Evolutionary conservation across 2,888 invertebrate species (phyloP), one percentile per base, ranked within the genome.

Genomic region (Ophion ellenae): DNA sequence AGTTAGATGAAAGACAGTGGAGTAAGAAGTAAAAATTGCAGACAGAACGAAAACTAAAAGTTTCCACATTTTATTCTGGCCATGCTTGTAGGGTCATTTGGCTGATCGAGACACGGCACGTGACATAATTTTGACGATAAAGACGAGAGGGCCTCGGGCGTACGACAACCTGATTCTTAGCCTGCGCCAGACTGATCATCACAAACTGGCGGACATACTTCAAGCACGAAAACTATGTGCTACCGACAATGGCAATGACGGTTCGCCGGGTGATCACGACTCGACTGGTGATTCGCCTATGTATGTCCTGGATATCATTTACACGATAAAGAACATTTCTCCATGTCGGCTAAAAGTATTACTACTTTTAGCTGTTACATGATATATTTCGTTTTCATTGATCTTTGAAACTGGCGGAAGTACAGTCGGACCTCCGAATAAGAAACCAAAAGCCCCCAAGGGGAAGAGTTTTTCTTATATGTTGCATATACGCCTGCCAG

Each of bases 141-240:
- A 91, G 85, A 93, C 92, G 2, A 89, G 94, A 81, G 94, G 94
- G 5, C 94, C 94, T 1, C 24, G 87, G 20, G 94, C 94, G 3
- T 94, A 91, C 79, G 28, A 86, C n/a, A 91, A 90, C 83, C 88
- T 94, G 10, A 47, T 92, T 10, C 2, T 63, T 17, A 91, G 93
- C 76, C 84, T 94, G 69, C 89, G 82, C 20, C 87, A 92, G 79
- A 91, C 91, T 2, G 87, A 86, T 45, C 92, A 94, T 28, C 86
- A 88, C 3, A 61, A 86, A 63, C 53, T 92, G 47, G 92, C 90
- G 0, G 86, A 89, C 61, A 83, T 89, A n/a, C 87, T 93, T 0
- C 87, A 88, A 75, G 87, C 75, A 11, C 53, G 36, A 17, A 9
- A 1, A 11, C 28, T 40, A n/a, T 4, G 17, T 0, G 7, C 17